phyloP scores from a whole-genome alignment of 2,888 invertebrate species.

The Drosophila bunnanda region DNA sequence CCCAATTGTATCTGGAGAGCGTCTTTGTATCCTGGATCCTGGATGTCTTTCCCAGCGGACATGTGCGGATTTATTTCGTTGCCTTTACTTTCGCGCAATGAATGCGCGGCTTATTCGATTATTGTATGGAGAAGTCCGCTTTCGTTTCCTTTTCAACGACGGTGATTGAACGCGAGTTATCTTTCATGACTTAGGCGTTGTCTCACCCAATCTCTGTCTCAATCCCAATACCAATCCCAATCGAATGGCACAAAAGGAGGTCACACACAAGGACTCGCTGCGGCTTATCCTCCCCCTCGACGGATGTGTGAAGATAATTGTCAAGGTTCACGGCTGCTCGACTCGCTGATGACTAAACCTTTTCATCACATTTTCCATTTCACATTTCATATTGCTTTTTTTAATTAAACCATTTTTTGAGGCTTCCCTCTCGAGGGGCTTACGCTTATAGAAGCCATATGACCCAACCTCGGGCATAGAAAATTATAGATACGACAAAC shows the following conservation, averaged over 20 bases:
- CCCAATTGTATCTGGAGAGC: slow-evolving; percentile 47
- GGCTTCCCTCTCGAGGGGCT: slow-evolving; percentile 54
- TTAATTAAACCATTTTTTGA: slow-evolving; percentile 60
- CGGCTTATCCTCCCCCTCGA: slow-evolving; percentile 58
- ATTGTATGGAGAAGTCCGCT: slow-evolving; percentile 64
- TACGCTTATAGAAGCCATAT: slow-evolving; percentile 45
- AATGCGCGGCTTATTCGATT: slow-evolving; percentile 79
- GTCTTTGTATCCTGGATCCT: slow-evolving; percentile 56
- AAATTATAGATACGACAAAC: slow-evolving; percentile 18
- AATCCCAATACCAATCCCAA: slow-evolving; percentile 34
- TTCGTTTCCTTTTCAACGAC: slow-evolving; percentile 72
- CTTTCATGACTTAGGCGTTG: slow-evolving; percentile 70
- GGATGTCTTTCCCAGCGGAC: slow-evolving; percentile 53
- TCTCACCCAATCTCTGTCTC: slow-evolving; percentile 41
- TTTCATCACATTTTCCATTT: slow-evolving; percentile 41
- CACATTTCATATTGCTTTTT: slow-evolving; percentile 47
- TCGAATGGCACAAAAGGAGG: slow-evolving; percentile 45
- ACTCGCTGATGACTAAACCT: slow-evolving; percentile 44
- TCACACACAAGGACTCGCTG: slow-evolving; percentile 48
- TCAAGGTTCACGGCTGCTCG: slow-evolving; percentile 62
- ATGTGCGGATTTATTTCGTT: slow-evolving; percentile 74
- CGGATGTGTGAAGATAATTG: slow-evolving; percentile 73
- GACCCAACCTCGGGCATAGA: background rate
- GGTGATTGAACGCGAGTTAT: slow-evolving; percentile 77
- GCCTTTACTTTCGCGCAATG: slow-evolving; percentile 68